Evolutionary conservation across 1,140 invertebrate species (phyloP), one percentile per base, ranked within the genome.

Genomic region (Pristionchus pacificus): DNA sequence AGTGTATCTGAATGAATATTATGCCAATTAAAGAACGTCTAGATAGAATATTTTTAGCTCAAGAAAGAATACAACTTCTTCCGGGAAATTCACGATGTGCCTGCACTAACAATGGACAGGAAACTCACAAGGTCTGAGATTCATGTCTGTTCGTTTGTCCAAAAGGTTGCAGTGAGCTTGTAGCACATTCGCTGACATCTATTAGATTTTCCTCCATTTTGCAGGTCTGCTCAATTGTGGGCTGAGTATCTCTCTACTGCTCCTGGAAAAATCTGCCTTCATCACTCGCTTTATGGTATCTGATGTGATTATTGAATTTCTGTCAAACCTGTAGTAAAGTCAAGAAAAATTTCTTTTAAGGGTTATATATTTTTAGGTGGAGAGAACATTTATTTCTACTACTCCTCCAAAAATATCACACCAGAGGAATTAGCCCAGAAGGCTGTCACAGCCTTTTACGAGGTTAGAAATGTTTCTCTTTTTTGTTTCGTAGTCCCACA

Each of bases 331-430:
- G n/a, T n/a, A 57, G n/a, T 57, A 57, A 57, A 57, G n/a, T n/a
- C n/a, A n/a, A n/a, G n/a, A n/a, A 61, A 27, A 61, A 6, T 28
- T 24, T 28, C 29, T 29, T 19, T 49, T 19, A 49, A 49, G 6
- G 19, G 38, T 49, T 10, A 49, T 49, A 6, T 32, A 2, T 29
- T 65, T 67, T 31, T 31, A 67, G 65, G 58, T 25, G 65, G 65
- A 2, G 65, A 67, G 55, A 67, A 67, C 30, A 25, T 67, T 10
- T 57, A 57, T 38, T 67, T 67, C 33, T 49, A 67, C 65, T 67
- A 58, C 27, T 49, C 33, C 38, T 67, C 49, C 29, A 38, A 30
- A 15, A 19, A 3, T n/a, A 25, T 67, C 6, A 6, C 65, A 6
- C 31, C 33, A 29, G 29, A 62, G 15, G 65, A 31, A n/a, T 38